Percentiles rank a stretch among this genome's conserved stretches.
Conservation (phyloP, 2,113 vertebrate genomes). For the Halichoerus grypus region DNA sequence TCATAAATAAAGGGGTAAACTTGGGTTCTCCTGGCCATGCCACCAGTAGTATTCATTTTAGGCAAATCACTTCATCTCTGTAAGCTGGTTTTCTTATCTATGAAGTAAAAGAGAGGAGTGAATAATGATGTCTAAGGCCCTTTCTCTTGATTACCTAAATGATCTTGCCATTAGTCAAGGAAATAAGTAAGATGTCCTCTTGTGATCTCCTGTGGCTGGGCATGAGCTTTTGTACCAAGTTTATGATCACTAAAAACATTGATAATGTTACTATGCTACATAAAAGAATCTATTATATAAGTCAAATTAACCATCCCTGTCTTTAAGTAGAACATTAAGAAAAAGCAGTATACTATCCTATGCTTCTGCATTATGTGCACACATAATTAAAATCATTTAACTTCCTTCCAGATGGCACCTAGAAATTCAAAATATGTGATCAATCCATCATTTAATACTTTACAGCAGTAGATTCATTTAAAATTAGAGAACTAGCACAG, state of each 20-base stretch:
- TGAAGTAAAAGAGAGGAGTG: neutral
- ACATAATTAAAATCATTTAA: conserved; percentile 57
- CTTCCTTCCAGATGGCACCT: conserved; percentile 47
- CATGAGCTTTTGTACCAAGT: neutral
- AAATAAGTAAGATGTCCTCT: conserved; percentile 17
- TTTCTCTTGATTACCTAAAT: conserved; percentile 15
- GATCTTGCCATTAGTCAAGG: neutral
- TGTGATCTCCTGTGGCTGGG: neutral
- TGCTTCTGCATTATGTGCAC: conserved; percentile 40
- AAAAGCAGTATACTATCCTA: neutral
- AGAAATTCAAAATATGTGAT: conserved; percentile 51
- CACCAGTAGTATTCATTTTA: neutral
- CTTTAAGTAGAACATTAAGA: conserved; percentile 43
- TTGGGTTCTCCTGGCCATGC: neutral
- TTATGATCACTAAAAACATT: conserved; percentile 41
- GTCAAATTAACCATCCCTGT: conserved; percentile 7
- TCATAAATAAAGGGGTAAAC: conserved; percentile 34
- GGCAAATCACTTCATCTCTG: neutral
- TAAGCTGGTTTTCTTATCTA: neutral
- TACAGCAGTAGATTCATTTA: conserved; percentile 27
- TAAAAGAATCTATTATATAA: conserved; percentile 18
- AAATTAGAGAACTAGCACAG: conserved; percentile 8
- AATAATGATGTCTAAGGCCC: neutral
- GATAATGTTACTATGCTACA: conserved; percentile 1
- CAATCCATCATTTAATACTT: conserved; percentile 33